Evolutionary conservation across 2,797 vertebrate genomes (phyloP), one percentile per base, ranked within the genome.

Genomic region (Parotocinclus haroldoi): DNA sequence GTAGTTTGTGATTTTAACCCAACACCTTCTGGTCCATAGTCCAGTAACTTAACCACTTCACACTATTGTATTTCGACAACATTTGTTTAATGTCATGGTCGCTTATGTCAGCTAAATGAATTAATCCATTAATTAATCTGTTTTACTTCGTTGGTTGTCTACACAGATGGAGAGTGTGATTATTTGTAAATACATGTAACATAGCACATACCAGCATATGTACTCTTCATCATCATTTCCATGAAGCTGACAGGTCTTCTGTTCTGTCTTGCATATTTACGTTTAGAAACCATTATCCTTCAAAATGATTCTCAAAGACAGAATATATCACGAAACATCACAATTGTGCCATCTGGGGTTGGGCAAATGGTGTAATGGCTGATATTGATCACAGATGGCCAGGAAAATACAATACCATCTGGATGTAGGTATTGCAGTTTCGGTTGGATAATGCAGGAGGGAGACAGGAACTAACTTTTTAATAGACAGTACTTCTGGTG

Each of bases 331-430:
- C 72, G 81, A 71, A 81, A 81, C 79, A 77, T 81, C 83, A 86
- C 77, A 77, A 79, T 77, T 78, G n/a, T 85, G 81, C 87, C 87
- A 88, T 88, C 87, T 89, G 88, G 80, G 84, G 81, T 80, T 67
- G 79, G 77, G 74, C 72, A 78, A 79, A 75, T 78, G 80, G 67
- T 74, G 79, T 83, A 80, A 79, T 74, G 74, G 55, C 81, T 79
- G 74, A 83, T 78, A 88, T 88, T 76, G 78, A 88, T 89, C 84
- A 72, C 83, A 85, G 83, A 85, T 86, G 82, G 82, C 74, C 18
- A 71, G 63, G 69, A 70, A 10, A 63, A 64, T 50, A 70, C 11
- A n/a, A 45, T 61, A 76, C 84, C 82, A 86, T 86, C 84, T 89
- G 85, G 75, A 57, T 58, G 19, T 83, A 88, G 85, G 84, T 86